These are phyloP conservation scores for Hermatobates lingyangjiaoensis DNA, from an alignment of 1,140 invertebrate species.

Conservation along the genomic window DNA sequence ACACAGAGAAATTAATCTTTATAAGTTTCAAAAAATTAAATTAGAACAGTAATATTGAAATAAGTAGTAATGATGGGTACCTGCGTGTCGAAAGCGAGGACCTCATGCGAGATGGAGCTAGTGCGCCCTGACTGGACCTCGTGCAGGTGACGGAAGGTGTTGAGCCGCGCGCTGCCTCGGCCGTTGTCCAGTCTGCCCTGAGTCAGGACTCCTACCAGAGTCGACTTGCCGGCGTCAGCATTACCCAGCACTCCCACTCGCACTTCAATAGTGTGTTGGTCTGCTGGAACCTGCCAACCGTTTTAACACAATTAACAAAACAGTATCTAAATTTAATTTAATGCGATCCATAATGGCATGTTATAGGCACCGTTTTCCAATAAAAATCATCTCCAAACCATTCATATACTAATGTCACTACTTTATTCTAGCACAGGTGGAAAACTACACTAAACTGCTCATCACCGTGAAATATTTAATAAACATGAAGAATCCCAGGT, in stretches of 20 bases:
- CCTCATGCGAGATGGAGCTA: slow-evolving; percentile 90
- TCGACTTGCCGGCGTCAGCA: slow-evolving; percentile 86
- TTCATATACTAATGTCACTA: too few relatives aligned
- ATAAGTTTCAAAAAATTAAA: not conserved
- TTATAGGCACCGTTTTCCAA: too few relatives aligned
- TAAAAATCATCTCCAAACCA: too few relatives aligned
- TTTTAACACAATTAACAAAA: too few relatives aligned
- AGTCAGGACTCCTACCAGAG: slow-evolving; percentile 80
- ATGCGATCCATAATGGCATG: too few relatives aligned
- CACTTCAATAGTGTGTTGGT: slow-evolving; percentile 75
- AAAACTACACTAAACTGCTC: too few relatives aligned
- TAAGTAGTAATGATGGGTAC: slow-evolving; percentile 24
- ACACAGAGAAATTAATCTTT: not conserved
- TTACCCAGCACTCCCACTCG: slow-evolving; percentile 82
- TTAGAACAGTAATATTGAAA: slow-evolving; percentile 4
- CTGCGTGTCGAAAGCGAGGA: slow-evolving; percentile 77
- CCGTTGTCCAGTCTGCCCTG: slow-evolving; percentile 93
- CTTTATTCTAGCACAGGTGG: too few relatives aligned
- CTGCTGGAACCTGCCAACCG: slow-evolving; percentile 47
- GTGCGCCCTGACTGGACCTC: slow-evolving; percentile 92
- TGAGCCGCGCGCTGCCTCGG: slow-evolving; percentile 75
- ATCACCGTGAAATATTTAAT: too few relatives aligned
- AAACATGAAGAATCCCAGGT: too few relatives aligned
- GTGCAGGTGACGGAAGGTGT: slow-evolving; percentile 90
- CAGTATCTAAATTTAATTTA: too few relatives aligned